These are phyloP conservation scores for Penaeus indicus DNA, from an alignment of 1,140 invertebrate genomes.

Conservation along the genomic window DNA sequence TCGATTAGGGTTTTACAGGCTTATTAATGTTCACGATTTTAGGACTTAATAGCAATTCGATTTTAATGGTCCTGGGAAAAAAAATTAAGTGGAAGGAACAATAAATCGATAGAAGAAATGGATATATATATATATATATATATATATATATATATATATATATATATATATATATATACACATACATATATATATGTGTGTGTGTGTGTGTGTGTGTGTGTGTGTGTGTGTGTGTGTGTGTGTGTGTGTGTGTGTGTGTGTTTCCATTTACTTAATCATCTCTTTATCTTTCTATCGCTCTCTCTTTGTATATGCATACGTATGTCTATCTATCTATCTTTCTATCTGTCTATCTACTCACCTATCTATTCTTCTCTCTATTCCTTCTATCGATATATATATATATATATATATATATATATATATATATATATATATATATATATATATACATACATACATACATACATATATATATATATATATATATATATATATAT, in stretches of 20 bases:
- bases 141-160: no score
- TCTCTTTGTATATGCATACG: conserved; percentile 16
- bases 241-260: background rate
- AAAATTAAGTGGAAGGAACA: no score
- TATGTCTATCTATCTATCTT: conserved; percentile 16
- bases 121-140: no score
- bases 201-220: background rate
- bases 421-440: conserved; percentile 44
- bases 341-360: conserved; percentile 9
- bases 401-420: conserved; percentile 39
- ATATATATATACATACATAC: background rate
- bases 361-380: background rate
- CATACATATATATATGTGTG: no score
- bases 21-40: no score
- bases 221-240: background rate
- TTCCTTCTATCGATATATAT: background rate
- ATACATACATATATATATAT: background rate
- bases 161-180: no score
- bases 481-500: background rate
- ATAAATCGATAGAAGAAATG: no score
- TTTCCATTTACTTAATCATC: background rate
- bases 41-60: no score
- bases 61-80: no score
- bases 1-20: no score
- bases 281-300: background rate